phyloP scores from a whole-genome alignment of 2,113 vertebrate genomes.

The Dendrocopos noguchii region DNA sequence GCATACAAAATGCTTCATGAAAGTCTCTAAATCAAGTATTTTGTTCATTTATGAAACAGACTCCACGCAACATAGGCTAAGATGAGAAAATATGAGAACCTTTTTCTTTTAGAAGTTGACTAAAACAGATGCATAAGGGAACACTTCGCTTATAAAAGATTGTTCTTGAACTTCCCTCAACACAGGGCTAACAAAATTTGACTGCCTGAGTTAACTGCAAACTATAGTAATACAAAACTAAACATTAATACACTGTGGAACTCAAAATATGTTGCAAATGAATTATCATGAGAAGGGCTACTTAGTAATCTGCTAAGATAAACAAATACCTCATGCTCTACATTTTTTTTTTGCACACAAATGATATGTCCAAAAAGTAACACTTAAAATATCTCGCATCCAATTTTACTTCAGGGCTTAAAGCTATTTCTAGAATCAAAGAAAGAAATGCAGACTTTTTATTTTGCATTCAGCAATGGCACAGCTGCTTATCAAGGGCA shows the following conservation, averaged over 20 bases:
- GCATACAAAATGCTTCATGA: background rate
- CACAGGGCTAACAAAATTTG: background rate
- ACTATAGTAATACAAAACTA: background rate
- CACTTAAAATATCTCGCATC: background rate
- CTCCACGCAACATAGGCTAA: background rate
- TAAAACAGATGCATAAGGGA: background rate
- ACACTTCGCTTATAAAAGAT: accelerated
- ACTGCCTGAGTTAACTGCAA: background rate
- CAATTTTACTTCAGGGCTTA: background rate
- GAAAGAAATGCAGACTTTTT: background rate
- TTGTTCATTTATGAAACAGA: background rate
- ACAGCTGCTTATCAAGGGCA: background rate
- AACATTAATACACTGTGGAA: background rate
- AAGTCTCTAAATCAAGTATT: background rate
- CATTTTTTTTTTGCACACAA: background rate
- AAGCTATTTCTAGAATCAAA: background rate
- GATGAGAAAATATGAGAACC: background rate
- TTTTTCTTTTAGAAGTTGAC: background rate
- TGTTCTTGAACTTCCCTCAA: background rate
- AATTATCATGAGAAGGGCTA: background rate
- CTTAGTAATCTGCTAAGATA: background rate
- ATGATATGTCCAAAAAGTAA: background rate
- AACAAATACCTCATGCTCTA: background rate
- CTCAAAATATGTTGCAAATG: background rate
- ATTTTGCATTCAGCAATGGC: background rate